Base-by-base conservation (phyloP, 1,140 invertebrate genomes). In the Saxidomus purpurata region DNA sequence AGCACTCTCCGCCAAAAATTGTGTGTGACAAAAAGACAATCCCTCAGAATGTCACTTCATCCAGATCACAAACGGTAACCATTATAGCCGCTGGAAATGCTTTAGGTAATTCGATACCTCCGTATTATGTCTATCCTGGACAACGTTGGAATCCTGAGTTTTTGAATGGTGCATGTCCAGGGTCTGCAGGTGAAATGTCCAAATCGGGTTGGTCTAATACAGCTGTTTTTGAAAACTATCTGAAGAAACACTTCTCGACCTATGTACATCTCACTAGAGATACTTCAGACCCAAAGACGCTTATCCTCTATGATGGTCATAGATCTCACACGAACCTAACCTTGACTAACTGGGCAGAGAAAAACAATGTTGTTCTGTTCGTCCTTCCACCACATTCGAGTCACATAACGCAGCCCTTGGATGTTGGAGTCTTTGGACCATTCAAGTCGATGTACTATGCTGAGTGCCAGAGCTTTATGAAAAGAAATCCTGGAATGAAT, bases 401-500 rank as follows among this genome's bases (percentile, higher is more conserved):
- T 61, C 85, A 87, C 25, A 11, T 83, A n/a, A 61, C 55, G 11
- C 80, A 83, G 59, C 80, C 59, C n/a, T 59, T 83, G 28, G 55
- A 80, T 87, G 85, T 87, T 43, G 85, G 55, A 47, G 49, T 71
- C 38, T 77, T 87, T 69, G 85, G 85, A 6, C 85, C 85, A 25
- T 59, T 87, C 22, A 76, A 87, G 38, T 34, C 17, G 9, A 63
- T 43, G 19, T 87, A 80, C 43, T 80, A 67, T 36, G 40, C 25
- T 31, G 59, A 49, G n/a, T 76, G 85, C 38, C 52, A 83, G 31
- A 25, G 22, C 8, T 67, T 19, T 52, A 83, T 83, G 80, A 28
- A 67, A 25, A 36, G 15, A 38, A 61, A 83, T 40, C 80, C 52
- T 13, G 80, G 80, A 28, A 43, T 63, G 17, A n/a, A 28, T 13